A percentile compares a stretch with the other conserved stretches of the same genome.
Evolutionary conservation across 2,113 vertebrate species (phyloP).

Genomic region (Aphyosemion australe): DNA sequence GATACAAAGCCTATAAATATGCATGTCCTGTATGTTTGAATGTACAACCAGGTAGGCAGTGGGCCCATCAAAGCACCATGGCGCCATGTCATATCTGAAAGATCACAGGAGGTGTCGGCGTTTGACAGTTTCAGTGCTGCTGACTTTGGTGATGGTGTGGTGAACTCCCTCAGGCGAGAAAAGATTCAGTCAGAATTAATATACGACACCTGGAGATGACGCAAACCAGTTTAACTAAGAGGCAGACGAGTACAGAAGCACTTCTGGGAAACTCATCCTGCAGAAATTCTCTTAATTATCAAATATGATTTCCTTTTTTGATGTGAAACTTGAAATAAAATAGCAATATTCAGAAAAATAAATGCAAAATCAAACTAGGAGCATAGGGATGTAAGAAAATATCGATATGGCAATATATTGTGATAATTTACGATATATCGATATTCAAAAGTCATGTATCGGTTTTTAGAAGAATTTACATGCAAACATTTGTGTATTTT

Average conservation of each 20-base stretch:
- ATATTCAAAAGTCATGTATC: no score
- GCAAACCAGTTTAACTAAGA: slow-evolving; percentile 50
- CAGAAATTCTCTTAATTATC: not conserved
- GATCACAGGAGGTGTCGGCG: slow-evolving; percentile 57
- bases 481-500: no score
- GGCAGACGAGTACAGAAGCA: slow-evolving; percentile 24
- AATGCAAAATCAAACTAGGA: no score
- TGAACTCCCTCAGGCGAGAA: slow-evolving; percentile 50
- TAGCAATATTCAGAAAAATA: no score
- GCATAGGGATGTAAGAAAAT: no score
- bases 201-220: slow-evolving; percentile 39
- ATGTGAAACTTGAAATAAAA: no score
- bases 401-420: no score
- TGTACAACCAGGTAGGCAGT: slow-evolving; percentile 44
- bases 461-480: no score
- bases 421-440: no score
- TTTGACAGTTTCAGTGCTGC: slow-evolving; percentile 41
- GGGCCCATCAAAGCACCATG: slow-evolving; percentile 55
- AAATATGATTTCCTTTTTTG: not conserved
- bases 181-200: slow-evolving; percentile 47
- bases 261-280: not conserved
- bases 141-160: slow-evolving; percentile 46
- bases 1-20: slow-evolving; percentile 61
- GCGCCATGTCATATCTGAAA: slow-evolving; percentile 39
- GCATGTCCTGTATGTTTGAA: slow-evolving; percentile 37